Base-by-base conservation (phyloP, 2,797 vertebrate species). In the Diplodus sargus region DNA sequence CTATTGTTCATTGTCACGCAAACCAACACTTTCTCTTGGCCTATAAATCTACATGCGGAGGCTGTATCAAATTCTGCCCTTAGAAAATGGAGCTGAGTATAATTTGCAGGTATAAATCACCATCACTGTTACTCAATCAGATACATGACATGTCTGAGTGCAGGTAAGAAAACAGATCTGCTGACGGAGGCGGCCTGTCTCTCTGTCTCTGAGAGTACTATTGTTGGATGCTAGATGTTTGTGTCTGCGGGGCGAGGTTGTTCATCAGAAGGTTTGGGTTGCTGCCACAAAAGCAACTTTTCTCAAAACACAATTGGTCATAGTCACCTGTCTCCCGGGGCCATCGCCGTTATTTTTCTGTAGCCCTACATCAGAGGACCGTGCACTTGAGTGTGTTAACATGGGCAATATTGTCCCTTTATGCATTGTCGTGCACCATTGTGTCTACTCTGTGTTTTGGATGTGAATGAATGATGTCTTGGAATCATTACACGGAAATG, bases 301-400 rank as follows among this genome's bases (percentile, higher is more conserved):
- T 88, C 89, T 82, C 80, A 91, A 91, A 92, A 93, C 89, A 92
- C 89, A 85, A 90, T 91, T 91, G 87, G 90, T 92, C 91, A 87
- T 86, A 87, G 87, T 90, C 78, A 77, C 81, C 81, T 84, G 86
- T 91, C 86, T 84, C 90, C 78, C 65, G n/a, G 22, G 90, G 91
- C 76, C 76, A 77, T 49, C 53, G 74, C 85, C 81, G 78, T 83
- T 88, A 85, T 84, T 81, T 86, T 83, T 87, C 78, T 77, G 76
- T 60, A 76, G 80, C 81, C 73, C 77, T 87, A 83, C 79, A 91
- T 89, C 80, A 83, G 77, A 87, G 65, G 56, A 23, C 42, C 2
- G 22, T 28, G 75, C 81, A 74, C 90, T 87, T 79, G 49, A 74
- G 73, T 54, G 67, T 47, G 66, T 82, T 86, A 78, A 78, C 71